Percentiles rank a stretch among this genome's conserved stretches.
Conservation (phyloP, 2,113 vertebrate species). For the Triplophysa dalaica region DNA sequence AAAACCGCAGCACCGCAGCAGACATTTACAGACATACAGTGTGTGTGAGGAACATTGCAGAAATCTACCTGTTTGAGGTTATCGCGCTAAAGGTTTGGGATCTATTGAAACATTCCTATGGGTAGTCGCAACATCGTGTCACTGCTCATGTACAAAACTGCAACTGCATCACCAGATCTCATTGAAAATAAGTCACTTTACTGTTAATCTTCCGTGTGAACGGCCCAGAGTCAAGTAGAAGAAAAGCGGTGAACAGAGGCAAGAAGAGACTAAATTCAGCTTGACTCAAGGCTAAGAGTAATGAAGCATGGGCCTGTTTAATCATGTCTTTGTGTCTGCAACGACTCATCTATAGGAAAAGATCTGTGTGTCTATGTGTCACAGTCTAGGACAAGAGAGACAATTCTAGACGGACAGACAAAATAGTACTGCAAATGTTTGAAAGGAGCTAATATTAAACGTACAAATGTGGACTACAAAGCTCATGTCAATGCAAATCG, state of each 20-base stretch:
- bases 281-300: conserved; percentile 1
- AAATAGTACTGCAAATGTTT: not conserved
- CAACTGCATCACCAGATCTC: no score
- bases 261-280: conserved; percentile 13
- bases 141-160: no score
- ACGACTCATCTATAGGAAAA: conserved; percentile 18
- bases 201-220: not conserved
- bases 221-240: not conserved
- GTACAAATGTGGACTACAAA: not conserved
- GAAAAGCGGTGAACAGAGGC: not conserved
- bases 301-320: conserved; percentile 1
- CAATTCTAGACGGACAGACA: conserved; percentile 23
- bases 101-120: no score
- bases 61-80: no score
- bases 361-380: not conserved
- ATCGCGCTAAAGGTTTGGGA: no score
- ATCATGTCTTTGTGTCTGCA: conserved; percentile 6
- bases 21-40: not conserved
- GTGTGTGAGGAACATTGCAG: no score
- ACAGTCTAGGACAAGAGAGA: conserved; percentile 26
- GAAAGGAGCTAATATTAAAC: not conserved
- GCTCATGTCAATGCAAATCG: conserved; percentile 17
- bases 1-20: not conserved
- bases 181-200: no score
- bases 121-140: no score